Conservation (phyloP, 1,140 invertebrate genomes). For the Euschistus heros region DNA sequence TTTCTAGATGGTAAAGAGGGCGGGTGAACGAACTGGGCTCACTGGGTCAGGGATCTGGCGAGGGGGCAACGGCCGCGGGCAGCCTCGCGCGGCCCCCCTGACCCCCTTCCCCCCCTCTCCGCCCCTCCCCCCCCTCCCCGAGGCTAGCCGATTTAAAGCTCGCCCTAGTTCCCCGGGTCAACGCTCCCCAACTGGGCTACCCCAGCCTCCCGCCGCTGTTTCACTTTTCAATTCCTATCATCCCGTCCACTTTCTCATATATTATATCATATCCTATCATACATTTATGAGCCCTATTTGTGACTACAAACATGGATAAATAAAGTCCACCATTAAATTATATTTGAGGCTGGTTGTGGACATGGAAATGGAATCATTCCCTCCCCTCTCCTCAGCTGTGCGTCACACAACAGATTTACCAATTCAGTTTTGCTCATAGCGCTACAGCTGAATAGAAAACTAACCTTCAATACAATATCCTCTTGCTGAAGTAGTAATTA, state of each 20-base stretch:
- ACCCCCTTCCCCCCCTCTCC: neutral
- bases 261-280: neutral
- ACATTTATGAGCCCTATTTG: neutral
- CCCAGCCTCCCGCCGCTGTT: neutral
- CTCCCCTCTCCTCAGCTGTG: no score
- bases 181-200: neutral
- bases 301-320: neutral
- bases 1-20: neutral
- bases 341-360: no score
- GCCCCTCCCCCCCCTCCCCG: neutral
- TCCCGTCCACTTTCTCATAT: neutral
- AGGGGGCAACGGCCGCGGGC: no score
- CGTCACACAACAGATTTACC: no score
- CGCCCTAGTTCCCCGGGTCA: neutral
- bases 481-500: no score
- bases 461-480: no score
- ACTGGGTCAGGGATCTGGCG: neutral
- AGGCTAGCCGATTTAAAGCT: slow-evolving; percentile 9
- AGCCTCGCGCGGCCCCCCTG: neutral
- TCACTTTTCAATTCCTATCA: neutral
- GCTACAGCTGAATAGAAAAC: no score
- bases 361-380: no score
- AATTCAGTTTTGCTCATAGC: no score
- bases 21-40: slow-evolving; percentile 5
- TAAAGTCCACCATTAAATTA: no score